Evolutionary conservation across 1,140 invertebrate species (phyloP).

Genomic region (Drosophila albomicans): DNA sequence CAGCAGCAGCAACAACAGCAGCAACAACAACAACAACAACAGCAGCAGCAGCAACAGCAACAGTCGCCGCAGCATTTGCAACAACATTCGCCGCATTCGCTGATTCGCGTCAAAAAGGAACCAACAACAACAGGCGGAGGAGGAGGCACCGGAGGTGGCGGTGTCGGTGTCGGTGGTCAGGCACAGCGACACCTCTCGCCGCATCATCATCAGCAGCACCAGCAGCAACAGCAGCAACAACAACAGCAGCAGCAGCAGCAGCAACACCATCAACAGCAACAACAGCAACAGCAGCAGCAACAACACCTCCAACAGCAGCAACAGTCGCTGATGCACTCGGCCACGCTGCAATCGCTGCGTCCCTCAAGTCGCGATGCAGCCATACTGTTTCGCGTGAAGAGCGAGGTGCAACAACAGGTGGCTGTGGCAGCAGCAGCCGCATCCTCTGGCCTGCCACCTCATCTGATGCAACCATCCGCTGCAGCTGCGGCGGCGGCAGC

Average conservation of each 20-base stretch:
- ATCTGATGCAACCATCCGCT: conserved; percentile 72
- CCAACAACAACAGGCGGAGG: conserved; percentile 57
- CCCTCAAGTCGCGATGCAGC: conserved; percentile 79
- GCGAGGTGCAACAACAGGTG: conserved; percentile 83
- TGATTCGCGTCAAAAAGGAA: conserved; percentile 85
- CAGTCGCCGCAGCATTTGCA: conserved; percentile 82
- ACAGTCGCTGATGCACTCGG: conserved; percentile 77
- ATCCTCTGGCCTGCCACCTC: conserved; percentile 72
- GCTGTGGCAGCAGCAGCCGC: conserved; percentile 61
- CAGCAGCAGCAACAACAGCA: conserved; percentile 79
- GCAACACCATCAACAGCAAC: conserved; percentile 47
- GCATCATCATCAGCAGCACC: conserved; percentile 53
- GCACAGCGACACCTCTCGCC: conserved; percentile 75
- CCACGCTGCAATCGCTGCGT: conserved; percentile 76
- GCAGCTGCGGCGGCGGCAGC: conserved; percentile 70
- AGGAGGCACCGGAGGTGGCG: conserved; percentile 67
- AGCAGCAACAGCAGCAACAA: conserved; percentile 56
- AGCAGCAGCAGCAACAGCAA: conserved; percentile 60
- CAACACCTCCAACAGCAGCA: conserved; percentile 83
- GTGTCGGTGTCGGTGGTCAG: conserved; percentile 61
- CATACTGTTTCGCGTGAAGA: conserved; percentile 83
- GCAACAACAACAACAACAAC: conserved; percentile 65
- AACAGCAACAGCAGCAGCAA: conserved; percentile 43
- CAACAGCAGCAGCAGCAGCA: conserved; percentile 49
- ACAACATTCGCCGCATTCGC: conserved; percentile 85